phyloP scores from a whole-genome alignment of 2,797 vertebrate genomes.

The Cyprinodon diabolis region DNA sequence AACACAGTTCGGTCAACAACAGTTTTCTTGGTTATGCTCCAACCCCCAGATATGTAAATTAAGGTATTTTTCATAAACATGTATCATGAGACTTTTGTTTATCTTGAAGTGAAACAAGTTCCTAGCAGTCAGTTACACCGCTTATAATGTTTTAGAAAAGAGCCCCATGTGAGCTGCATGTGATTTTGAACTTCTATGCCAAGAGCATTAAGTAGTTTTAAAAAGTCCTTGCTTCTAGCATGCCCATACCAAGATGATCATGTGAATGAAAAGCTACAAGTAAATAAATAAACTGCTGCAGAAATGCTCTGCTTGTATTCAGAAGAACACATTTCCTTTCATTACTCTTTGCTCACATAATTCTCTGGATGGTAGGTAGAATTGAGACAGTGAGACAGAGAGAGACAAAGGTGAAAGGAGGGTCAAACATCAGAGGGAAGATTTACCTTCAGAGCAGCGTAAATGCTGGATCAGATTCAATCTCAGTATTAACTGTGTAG shows the following conservation, averaged over 20 bases:
- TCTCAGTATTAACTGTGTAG: constrained; percentile 35
- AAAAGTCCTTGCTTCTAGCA: constrained; percentile 28
- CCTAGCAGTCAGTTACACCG: background rate
- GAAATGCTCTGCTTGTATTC: constrained; percentile 63
- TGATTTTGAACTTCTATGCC: constrained; percentile 11
- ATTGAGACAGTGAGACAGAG: constrained; percentile 29
- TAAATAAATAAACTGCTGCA: constrained; percentile 25
- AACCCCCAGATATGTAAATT: constrained; percentile 13
- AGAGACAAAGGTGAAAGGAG: constrained; percentile 40
- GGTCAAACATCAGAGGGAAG: constrained; percentile 50
- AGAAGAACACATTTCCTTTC: constrained; percentile 75
- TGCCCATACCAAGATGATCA: constrained; percentile 34
- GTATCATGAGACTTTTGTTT: background rate
- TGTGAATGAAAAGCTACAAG: constrained; percentile 34
- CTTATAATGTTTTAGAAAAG: background rate
- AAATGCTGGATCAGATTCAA: constrained; percentile 56
- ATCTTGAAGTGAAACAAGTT: background rate
- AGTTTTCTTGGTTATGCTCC: constrained; percentile 11
- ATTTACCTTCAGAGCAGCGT: constrained; percentile 44
- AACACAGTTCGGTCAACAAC: background rate
- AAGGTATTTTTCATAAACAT: constrained; percentile 1
- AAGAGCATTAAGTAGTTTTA: constrained; percentile 18
- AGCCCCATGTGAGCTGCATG: constrained; percentile 2
- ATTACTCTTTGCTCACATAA: constrained; percentile 70
- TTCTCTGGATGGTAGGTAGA: constrained; percentile 65